Evolutionary conservation across 1,140 invertebrate species (phyloP).

Genomic region (Drosophila azteca): DNA sequence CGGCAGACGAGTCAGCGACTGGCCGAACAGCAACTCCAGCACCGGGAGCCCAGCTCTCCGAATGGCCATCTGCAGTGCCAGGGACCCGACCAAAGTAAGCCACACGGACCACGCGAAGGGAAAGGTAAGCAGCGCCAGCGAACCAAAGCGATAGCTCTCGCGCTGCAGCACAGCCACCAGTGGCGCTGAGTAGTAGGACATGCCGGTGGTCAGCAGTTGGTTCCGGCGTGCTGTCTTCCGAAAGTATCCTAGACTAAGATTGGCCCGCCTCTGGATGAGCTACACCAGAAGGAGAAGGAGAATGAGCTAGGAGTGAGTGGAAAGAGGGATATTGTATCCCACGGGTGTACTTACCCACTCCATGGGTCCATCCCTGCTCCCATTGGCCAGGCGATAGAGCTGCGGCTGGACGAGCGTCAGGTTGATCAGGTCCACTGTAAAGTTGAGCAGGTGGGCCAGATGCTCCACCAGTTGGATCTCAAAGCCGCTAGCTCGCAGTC

Average conservation of each 20-base stretch:
- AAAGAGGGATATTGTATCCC: background rate
- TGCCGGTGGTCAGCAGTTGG: constrained; percentile 45
- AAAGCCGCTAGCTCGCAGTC: constrained; percentile 37
- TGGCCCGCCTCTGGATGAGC: constrained; percentile 35
- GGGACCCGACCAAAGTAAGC: constrained; percentile 29
- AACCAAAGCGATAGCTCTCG: constrained; percentile 44
- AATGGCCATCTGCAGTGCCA: constrained; percentile 34
- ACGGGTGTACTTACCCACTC: constrained; percentile 38
- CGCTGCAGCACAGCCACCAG: constrained; percentile 53
- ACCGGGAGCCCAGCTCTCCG: constrained; percentile 36
- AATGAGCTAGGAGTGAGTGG: background rate
- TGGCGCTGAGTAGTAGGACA: constrained; percentile 60
- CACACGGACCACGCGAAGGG: constrained; percentile 54
- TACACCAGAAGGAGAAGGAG: background rate
- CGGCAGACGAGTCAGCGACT: constrained; percentile 33
- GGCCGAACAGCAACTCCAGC: constrained; percentile 53
- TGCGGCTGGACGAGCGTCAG: constrained; percentile 19
- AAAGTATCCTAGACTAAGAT: constrained; percentile 66
- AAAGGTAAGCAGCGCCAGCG: constrained; percentile 45
- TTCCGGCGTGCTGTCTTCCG: constrained; percentile 35
- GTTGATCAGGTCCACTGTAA: constrained; percentile 41
- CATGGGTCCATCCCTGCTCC: constrained; percentile 33
- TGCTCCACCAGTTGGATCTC: constrained; percentile 61
- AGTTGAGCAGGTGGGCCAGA: constrained; percentile 53
- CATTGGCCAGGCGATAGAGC: constrained; percentile 43